Conservation (phyloP, 2,888 invertebrate species). For the Seira sanloemensis region DNA sequence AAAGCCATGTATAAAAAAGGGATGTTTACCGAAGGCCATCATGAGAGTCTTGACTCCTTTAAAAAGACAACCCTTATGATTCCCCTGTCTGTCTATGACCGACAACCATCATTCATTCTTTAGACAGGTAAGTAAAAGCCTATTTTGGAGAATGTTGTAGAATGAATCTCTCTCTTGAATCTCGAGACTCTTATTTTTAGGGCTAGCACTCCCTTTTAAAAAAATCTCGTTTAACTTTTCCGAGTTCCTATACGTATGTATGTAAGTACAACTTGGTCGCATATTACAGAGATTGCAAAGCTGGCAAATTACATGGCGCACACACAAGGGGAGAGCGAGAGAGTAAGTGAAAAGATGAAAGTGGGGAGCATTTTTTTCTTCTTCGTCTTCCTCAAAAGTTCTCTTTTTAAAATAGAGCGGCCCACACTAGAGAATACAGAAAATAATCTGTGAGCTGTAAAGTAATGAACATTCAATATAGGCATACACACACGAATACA, state of each 20-base stretch:
- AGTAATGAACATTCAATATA: neutral
- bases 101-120: slow-evolving; percentile 1
- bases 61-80: neutral
- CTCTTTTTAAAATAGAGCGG: no score
- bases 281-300: neutral
- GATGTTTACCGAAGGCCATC: slow-evolving; percentile 4
- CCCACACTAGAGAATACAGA: no score
- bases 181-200: neutral
- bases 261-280: no score
- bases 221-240: neutral
- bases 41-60: neutral
- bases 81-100: neutral
- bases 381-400: no score
- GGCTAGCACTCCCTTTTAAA: neutral
- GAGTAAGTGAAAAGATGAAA: no score
- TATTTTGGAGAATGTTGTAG: no score
- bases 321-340: no score
- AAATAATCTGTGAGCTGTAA: no score
- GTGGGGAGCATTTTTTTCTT: neutral
- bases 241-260: no score
- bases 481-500: no score
- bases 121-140: neutral
- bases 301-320: neutral
- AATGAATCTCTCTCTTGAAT: neutral
- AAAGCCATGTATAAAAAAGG: neutral